Conservation (phyloP, 2,797 vertebrate genomes). For the Peromyscus aztecus region DNA sequence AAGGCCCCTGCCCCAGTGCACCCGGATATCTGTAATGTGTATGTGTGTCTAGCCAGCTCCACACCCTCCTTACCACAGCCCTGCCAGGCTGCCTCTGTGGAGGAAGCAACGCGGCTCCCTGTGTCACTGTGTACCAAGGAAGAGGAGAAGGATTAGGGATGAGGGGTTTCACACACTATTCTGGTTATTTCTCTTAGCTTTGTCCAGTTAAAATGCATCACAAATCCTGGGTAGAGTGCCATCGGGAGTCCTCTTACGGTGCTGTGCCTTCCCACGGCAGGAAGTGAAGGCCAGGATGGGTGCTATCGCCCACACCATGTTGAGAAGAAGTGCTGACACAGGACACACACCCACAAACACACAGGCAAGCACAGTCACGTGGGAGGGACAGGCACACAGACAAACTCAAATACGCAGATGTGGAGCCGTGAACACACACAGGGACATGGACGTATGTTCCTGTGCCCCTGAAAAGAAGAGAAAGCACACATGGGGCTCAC, state of each 20-base stretch:
- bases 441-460: not conserved
- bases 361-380: not conserved
- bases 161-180: accelerated
- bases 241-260: accelerated
- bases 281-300: not conserved
- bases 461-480: not conserved
- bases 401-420: not conserved
- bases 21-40: not conserved
- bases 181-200: not conserved
- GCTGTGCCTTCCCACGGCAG: not conserved
- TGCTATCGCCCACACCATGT: not conserved
- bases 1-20: not conserved
- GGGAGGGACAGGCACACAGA: not conserved
- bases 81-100: not conserved
- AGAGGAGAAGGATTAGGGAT: no score
- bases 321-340: not conserved
- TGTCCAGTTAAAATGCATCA: not conserved
- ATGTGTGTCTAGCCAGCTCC: not conserved
- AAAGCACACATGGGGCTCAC: accelerated
- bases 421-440: not conserved
- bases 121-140: accelerated
- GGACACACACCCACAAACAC: not conserved
- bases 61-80: not conserved
- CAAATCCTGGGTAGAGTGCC: not conserved
- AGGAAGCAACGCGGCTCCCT: not conserved